Conservation (phyloP, 1,140 invertebrate species). For the Sycophila sp. region DNA sequence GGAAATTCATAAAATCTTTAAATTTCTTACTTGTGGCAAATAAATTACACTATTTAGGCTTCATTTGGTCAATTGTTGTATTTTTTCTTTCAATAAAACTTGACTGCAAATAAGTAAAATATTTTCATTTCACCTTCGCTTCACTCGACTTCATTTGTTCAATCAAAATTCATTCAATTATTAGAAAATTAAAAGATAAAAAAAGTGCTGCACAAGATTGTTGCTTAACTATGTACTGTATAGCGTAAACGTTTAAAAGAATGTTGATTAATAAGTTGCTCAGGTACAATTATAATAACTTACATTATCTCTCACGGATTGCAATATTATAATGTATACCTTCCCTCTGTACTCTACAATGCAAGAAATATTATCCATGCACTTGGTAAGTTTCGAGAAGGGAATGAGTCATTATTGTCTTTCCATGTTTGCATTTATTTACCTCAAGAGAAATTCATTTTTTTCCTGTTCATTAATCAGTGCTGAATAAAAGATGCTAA, state of each 20-base stretch:
- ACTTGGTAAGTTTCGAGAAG: background rate
- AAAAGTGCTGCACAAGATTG: background rate
- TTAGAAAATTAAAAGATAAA: background rate
- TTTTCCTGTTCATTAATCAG: background rate
- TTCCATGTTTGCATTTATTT: background rate
- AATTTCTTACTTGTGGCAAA: no score
- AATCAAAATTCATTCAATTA: background rate
- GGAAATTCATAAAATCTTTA: no score
- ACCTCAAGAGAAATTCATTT: background rate
- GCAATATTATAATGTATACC: background rate
- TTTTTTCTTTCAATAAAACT: no score
- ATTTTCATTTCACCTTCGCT: no score
- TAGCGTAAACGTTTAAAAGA: background rate
- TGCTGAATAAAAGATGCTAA: no score
- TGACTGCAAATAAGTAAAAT: no score
- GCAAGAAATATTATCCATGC: background rate
- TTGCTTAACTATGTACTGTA: slow-evolving; percentile 6
- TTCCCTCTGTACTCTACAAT: background rate
- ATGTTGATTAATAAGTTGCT: slow-evolving; percentile 19
- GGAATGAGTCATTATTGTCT: background rate
- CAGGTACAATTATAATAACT: slow-evolving; percentile 15
- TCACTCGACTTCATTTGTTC: no score
- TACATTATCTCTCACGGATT: background rate
- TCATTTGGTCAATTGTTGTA: no score
- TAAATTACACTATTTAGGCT: no score